These are phyloP conservation scores for Caerostris darwini DNA, from an alignment of 1,140 invertebrate genomes.

Conservation along the genomic window DNA sequence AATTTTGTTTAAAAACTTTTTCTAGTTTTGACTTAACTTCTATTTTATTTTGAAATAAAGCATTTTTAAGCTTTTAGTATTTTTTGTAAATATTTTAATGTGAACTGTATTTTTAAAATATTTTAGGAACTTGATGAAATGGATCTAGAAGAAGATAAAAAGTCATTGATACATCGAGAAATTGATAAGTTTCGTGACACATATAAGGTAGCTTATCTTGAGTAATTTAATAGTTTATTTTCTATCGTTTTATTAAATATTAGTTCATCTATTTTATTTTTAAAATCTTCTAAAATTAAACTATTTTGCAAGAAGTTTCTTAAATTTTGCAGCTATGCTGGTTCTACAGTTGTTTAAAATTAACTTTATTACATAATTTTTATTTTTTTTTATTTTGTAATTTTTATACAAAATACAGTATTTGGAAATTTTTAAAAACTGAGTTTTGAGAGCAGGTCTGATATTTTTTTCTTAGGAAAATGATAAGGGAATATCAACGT, in stretches of 20 bases:
- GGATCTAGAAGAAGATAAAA: conserved; percentile 96
- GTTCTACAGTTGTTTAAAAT: no score
- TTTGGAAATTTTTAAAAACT: no score
- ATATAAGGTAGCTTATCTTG: conserved; percentile 90
- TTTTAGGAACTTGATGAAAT: conserved; percentile 82
- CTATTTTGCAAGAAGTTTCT: neutral
- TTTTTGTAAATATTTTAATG: neutral
- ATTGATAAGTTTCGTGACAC: conserved; percentile 98
- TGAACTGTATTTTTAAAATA: neutral
- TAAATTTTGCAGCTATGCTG: no score
- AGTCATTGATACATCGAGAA: conserved; percentile 94
- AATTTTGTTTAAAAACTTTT: neutral
- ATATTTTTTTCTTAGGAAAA: no score
- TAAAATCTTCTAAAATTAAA: neutral
- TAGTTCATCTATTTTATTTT: neutral
- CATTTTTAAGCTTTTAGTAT: no score
- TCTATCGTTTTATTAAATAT: conserved; percentile 8
- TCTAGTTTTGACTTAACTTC: neutral
- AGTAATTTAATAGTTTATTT: neutral
- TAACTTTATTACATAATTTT: no score
- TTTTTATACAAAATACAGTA: no score
- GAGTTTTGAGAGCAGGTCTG: no score
- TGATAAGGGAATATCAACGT: no score
- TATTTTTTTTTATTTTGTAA: no score
- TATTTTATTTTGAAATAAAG: no score